Conservation (phyloP, 2,113 vertebrate genomes). For the Ahaetulla prasina region DNA sequence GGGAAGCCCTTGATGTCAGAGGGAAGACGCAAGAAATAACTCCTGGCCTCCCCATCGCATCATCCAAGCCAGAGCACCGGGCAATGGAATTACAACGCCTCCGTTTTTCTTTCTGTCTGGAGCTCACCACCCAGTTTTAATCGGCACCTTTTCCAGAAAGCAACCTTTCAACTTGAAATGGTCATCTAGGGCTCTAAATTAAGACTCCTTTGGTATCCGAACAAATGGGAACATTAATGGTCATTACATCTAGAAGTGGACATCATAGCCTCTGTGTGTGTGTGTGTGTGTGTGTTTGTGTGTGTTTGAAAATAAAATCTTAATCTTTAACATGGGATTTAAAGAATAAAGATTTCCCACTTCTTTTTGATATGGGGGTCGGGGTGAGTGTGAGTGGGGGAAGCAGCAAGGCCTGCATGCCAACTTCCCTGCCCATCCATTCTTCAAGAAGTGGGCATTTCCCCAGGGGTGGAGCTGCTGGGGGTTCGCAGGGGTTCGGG, state of each 20-base stretch:
- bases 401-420: background rate
- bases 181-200: background rate
- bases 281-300: background rate
- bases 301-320: background rate
- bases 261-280: background rate
- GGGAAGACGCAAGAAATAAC: background rate
- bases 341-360: background rate
- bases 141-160: background rate
- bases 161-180: background rate
- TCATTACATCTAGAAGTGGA: background rate
- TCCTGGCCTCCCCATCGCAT: background rate
- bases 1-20: background rate
- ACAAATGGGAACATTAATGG: background rate
- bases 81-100: background rate
- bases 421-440: background rate
- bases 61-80: background rate
- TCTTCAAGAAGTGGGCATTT: background rate
- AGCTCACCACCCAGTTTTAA: background rate
- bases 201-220: background rate
- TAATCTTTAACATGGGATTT: background rate
- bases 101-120: background rate
- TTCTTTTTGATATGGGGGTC: background rate
- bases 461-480: background rate
- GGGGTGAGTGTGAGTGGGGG: fast-evolving
- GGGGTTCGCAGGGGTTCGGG: too few species aligned